phyloP scores from a whole-genome alignment of 2,888 invertebrate genomes.

The Drosophila atroscutellata region DNA sequence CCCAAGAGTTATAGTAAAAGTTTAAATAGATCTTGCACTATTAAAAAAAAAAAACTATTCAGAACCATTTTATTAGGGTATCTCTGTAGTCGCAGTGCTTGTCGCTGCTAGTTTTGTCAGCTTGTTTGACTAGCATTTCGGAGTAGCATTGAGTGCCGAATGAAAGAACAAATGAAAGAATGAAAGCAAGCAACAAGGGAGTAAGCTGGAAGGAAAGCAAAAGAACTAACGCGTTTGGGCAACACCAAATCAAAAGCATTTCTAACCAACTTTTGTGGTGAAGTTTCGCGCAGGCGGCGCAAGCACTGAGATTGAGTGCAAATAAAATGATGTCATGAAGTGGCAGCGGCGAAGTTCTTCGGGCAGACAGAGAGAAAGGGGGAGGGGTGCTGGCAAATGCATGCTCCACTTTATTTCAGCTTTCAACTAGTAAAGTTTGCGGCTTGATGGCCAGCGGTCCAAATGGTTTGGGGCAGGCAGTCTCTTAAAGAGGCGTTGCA shows the following conservation, averaged over 20 bases:
- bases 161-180: conserved; percentile 11
- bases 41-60: neutral
- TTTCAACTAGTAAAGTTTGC: conserved; percentile 78
- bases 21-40: neutral
- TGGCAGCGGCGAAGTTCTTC: conserved; percentile 48
- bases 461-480: conserved; percentile 17
- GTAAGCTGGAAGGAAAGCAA: neutral
- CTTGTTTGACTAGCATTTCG: conserved; percentile 7
- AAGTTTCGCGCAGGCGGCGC: conserved; percentile 53
- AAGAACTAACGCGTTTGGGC: conserved; percentile 49
- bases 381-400: conserved; percentile 46
- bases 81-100: neutral
- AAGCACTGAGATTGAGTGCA: conserved; percentile 77
- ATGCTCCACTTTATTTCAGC: conserved; percentile 77
- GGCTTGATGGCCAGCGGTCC: conserved; percentile 61
- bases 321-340: conserved; percentile 80
- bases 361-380: neutral
- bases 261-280: conserved; percentile 67
- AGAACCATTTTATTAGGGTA: conserved; percentile 19
- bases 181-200: conserved; percentile 3
- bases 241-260: conserved; percentile 72
- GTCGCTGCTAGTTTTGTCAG: neutral
- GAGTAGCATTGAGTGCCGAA: conserved; percentile 46
- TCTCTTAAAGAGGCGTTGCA: conserved; percentile 21
- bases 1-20: neutral